Percentiles rank a stretch among this genome's conserved stretches.
Conservation (phyloP, 2,113 vertebrate species). For the Glareola pratincola region DNA sequence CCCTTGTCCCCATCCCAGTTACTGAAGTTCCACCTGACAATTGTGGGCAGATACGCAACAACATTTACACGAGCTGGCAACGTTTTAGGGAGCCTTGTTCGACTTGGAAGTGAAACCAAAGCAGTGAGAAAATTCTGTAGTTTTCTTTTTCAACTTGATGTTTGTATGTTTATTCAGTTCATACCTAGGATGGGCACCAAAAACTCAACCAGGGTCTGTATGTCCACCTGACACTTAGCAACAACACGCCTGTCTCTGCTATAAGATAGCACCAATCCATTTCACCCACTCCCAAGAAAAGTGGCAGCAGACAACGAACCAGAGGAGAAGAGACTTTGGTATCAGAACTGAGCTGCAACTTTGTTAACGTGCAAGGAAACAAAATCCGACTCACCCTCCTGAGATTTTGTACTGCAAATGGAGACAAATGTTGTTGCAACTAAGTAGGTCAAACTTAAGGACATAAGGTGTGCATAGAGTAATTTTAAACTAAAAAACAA, state of each 20-base stretch:
- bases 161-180: not conserved
- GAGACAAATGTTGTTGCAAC: not conserved
- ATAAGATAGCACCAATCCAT: accelerated
- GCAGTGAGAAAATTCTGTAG: not conserved
- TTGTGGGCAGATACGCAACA: accelerated
- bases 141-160: not conserved
- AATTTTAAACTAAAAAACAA: not conserved
- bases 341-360: not conserved
- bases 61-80: not conserved
- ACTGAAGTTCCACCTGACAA: not conserved
- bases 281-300: not conserved
- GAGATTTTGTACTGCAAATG: not conserved
- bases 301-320: accelerated
- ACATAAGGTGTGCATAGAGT: accelerated
- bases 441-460: not conserved
- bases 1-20: not conserved
- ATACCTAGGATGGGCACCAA: accelerated
- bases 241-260: not conserved
- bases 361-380: accelerated
- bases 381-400: not conserved
- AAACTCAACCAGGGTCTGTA: not conserved
- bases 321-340: not conserved
- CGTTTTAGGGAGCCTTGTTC: not conserved
- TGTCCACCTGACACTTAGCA: not conserved
- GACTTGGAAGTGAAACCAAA: not conserved